Evolutionary conservation across 2,888 invertebrate species (phyloP), one percentile per base, ranked within the genome.

Genomic region (Gnatocerus cornutus): DNA sequence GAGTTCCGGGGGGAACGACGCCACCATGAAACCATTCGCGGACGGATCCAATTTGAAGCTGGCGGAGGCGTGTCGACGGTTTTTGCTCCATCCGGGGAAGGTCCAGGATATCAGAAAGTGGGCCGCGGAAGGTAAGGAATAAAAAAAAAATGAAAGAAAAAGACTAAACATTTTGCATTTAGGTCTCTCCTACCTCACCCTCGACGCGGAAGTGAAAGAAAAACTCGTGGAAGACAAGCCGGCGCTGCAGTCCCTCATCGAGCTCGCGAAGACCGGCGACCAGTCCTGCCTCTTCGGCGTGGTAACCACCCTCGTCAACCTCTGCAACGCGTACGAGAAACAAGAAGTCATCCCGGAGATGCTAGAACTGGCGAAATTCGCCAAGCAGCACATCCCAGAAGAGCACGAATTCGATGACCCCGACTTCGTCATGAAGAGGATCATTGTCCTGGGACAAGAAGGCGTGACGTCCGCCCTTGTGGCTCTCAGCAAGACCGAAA

Each of bases 191-290:
- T 99, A 98, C 82, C 87, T 99, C 4, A 97, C 98, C 0, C 88
- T 99, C 65, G 99, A 99, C 87, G 99, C 98, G 7, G 99, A 99
- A 84, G 97, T 99, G 0, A 99, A 99, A 83, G 99, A 99, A 83
- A 97, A 96, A 61, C 85, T 99, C 39, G 92, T 97, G 48, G 93
- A 95, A 81, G 98, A 99, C 82, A 89, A 87, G 80, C 81, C 90
- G 12, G 95, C 97, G 0, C 86, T 99, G 61, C 90, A 91, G 79
- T 92, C 97, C 0, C 89, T 99, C 66, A 93, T 98, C 79, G 95
- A 96, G 80, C 85, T 99, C 61, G 97, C 97, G 0, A 93, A 92
- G 86, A 90, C 89, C 59, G 96, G 95, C 0, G 94, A 96, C 80
- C 93, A 96, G 79, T 94, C 95, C 7, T 93, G 93, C 46, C 85